Conservation (phyloP, 2,797 vertebrate genomes). For the Calcarius lapponicus region DNA sequence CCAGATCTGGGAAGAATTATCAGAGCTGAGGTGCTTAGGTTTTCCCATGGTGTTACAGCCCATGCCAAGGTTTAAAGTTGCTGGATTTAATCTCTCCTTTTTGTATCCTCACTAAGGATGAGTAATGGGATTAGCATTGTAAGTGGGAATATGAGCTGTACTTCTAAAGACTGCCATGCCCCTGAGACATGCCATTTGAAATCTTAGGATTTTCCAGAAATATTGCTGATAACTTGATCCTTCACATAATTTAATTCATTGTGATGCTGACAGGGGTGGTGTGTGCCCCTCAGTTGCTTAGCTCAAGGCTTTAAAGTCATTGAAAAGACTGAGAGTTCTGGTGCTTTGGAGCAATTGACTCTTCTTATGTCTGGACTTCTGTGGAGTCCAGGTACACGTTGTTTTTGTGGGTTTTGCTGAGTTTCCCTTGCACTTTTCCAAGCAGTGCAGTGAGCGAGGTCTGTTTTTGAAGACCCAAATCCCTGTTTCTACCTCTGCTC, state of each 20-base stretch:
- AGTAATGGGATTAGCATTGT: background rate
- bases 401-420: background rate
- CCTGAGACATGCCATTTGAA: background rate
- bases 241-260: background rate
- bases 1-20: background rate
- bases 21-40: background rate
- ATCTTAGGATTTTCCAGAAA: background rate
- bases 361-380: fast-evolving
- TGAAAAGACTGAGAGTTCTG: background rate
- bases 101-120: background rate
- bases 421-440: background rate
- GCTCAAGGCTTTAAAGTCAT: background rate
- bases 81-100: background rate
- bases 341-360: background rate
- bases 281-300: background rate
- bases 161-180: background rate
- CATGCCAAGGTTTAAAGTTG: background rate
- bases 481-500: background rate
- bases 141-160: background rate
- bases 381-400: fast-evolving
- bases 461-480: background rate
- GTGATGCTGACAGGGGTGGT: background rate
- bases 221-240: background rate
- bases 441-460: no score
- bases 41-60: background rate